phyloP scores from a whole-genome alignment of 2,113 vertebrate genomes.

The Eclectus roratus region DNA sequence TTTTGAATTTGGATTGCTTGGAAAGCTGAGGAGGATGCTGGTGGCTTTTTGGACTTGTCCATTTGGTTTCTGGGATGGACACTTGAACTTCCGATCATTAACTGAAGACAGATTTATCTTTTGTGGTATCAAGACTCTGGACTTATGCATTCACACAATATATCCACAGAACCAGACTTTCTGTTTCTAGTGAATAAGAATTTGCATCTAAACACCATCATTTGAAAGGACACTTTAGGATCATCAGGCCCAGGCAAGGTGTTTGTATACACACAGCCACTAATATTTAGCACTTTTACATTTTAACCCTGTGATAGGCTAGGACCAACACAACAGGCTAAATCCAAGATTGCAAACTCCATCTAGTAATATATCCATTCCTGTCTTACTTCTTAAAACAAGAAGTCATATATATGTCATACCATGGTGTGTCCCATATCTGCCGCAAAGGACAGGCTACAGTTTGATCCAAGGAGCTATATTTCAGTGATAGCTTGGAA shows the following conservation, averaged over 20 bases:
- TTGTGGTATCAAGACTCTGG: neutral
- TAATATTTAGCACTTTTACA: neutral
- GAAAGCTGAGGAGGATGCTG: neutral
- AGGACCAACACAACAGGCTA: neutral
- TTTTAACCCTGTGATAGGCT: neutral
- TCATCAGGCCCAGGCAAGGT: neutral
- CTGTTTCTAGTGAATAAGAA: neutral
- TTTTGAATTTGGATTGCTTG: neutral
- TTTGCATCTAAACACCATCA: neutral
- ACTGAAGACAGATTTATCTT: neutral
- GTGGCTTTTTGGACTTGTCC: neutral
- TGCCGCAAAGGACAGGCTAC: too few species aligned
- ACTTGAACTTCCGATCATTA: neutral
- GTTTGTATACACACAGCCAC: neutral
- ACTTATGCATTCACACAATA: neutral
- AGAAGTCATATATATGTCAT: neutral
- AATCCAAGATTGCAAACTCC: neutral
- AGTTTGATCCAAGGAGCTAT: neutral
- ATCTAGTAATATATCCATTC: neutral
- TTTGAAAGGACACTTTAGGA: neutral
- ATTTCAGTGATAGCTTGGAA: neutral
- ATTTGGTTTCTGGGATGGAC: neutral
- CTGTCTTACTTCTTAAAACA: neutral
- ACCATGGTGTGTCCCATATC: too few species aligned
- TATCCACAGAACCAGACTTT: neutral